A percentile compares a stretch with the other conserved stretches of the same genome.
Evolutionary conservation across 37 sponge, comb jelly and placozoan species (phyloP).

Genomic region (Halisarca cf. caerulea): DNA sequence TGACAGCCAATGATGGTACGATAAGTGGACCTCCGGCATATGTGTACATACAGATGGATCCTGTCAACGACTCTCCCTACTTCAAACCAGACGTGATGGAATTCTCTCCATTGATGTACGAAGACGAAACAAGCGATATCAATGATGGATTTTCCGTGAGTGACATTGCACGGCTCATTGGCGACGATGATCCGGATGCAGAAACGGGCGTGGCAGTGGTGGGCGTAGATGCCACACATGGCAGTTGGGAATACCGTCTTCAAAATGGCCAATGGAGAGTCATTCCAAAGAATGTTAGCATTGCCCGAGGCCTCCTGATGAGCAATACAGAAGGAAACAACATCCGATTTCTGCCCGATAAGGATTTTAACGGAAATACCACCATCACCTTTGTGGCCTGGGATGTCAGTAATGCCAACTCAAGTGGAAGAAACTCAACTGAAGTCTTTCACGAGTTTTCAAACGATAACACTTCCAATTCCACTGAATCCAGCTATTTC

Average conservation of each 20-base stretch:
- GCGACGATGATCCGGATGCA: slow-evolving; percentile 69
- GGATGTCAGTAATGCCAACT: slow-evolving; percentile 23
- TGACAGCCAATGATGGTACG: slow-evolving; percentile 70
- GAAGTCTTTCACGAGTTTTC: slow-evolving; percentile 13
- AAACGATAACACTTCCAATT: slow-evolving; percentile 35
- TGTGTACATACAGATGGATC: slow-evolving; percentile 50
- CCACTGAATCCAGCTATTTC: neutral
- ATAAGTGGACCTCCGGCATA: slow-evolving; percentile 43
- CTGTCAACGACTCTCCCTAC: slow-evolving; percentile 90
- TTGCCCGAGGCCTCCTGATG: neutral
- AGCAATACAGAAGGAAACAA: neutral
- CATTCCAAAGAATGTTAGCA: slow-evolving; percentile 18
- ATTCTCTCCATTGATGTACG: slow-evolving; percentile 49
- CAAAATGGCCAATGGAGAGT: slow-evolving; percentile 28
- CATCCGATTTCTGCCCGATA: slow-evolving; percentile 33
- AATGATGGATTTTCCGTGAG: slow-evolving; percentile 53
- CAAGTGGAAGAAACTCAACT: slow-evolving; percentile 8
- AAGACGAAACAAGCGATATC: slow-evolving; percentile 43
- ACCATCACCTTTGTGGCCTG: slow-evolving; percentile 48
- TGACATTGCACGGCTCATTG: slow-evolving; percentile 50
- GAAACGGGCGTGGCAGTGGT: slow-evolving; percentile 64
- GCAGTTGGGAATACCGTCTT: slow-evolving; percentile 56
- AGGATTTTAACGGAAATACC: slow-evolving; percentile 41
- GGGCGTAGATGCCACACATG: slow-evolving; percentile 39
- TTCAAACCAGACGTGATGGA: slow-evolving; percentile 35